Evolutionary conservation across 2,113 vertebrate species (phyloP).

Genomic region (Lophochroa leadbeateri): DNA sequence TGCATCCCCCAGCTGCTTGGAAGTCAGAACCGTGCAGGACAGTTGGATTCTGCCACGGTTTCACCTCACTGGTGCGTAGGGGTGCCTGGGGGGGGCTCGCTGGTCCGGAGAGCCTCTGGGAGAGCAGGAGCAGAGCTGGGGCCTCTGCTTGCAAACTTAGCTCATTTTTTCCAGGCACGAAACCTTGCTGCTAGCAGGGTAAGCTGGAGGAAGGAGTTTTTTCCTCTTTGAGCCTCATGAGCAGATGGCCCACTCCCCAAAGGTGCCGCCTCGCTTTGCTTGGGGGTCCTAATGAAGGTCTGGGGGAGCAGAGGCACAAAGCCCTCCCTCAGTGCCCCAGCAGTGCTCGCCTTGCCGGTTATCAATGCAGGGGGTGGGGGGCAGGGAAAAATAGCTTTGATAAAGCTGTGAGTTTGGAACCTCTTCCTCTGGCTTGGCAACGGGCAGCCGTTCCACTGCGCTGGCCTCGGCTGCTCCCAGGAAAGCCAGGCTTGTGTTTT

Average conservation of each 20-base stretch:
- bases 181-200: background rate
- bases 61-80: background rate
- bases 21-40: background rate
- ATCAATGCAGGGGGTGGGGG: background rate
- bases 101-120: background rate
- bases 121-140: background rate
- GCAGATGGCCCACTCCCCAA: background rate
- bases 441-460: background rate
- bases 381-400: conserved; percentile 10
- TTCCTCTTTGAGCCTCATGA: background rate
- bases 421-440: conserved; percentile 16
- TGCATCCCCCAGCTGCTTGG: background rate
- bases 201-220: conserved; percentile 29
- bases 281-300: background rate
- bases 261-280: background rate
- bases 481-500: background rate
- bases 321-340: background rate
- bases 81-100: background rate
- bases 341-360: background rate
- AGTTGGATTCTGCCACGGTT: background rate
- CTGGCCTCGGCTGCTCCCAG: conserved; percentile 30
- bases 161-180: conserved; percentile 41
- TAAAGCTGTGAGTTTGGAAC: conserved; percentile 29
- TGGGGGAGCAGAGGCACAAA: background rate
- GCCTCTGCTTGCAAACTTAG: conserved; percentile 28